A percentile compares a stretch with the other conserved stretches of the same genome.
Evolutionary conservation across 2,888 invertebrate genomes (phyloP).

Genomic region (Amphimallon solstitiale): DNA sequence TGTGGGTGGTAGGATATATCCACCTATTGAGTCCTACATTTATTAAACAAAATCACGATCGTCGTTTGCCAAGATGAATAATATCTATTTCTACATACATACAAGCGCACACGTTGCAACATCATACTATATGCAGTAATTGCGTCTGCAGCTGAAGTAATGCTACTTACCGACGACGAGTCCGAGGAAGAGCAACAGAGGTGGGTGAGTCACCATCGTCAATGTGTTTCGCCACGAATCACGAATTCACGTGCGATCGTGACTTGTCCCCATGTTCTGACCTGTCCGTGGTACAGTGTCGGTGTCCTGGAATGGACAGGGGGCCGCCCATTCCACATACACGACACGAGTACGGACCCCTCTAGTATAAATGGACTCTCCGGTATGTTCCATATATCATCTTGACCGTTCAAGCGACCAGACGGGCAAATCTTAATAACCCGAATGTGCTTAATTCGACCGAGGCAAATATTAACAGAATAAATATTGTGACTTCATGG

Average conservation of each 20-base stretch:
- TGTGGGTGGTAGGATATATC: too few relatives aligned
- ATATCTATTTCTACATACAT: too few relatives aligned
- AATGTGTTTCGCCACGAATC: constrained; percentile 19
- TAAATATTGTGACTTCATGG: constrained; percentile 5
- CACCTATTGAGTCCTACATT: too few relatives aligned
- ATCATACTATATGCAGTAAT: not conserved
- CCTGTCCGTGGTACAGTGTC: constrained; percentile 31
- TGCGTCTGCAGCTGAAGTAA: not conserved
- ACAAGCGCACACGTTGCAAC: too few relatives aligned
- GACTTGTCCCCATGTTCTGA: constrained; percentile 39
- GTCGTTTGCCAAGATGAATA: too few relatives aligned
- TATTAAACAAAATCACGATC: too few relatives aligned
- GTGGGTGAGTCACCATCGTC: constrained; percentile 22
- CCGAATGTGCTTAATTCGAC: constrained; percentile 15
- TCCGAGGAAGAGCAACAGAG: not conserved
- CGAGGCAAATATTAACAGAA: constrained; percentile 17
- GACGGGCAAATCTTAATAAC: not conserved
- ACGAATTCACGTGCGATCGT: constrained; percentile 42
- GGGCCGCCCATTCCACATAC: not conserved
- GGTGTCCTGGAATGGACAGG: constrained; percentile 33
- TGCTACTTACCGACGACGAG: not conserved
- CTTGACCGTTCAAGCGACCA: constrained; percentile 10
- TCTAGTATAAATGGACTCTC: constrained; percentile 27
- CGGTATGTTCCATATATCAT: constrained; percentile 22
- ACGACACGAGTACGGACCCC: not conserved